Conservation (phyloP, 2,797 vertebrate genomes). For the Ciconia nigra region DNA sequence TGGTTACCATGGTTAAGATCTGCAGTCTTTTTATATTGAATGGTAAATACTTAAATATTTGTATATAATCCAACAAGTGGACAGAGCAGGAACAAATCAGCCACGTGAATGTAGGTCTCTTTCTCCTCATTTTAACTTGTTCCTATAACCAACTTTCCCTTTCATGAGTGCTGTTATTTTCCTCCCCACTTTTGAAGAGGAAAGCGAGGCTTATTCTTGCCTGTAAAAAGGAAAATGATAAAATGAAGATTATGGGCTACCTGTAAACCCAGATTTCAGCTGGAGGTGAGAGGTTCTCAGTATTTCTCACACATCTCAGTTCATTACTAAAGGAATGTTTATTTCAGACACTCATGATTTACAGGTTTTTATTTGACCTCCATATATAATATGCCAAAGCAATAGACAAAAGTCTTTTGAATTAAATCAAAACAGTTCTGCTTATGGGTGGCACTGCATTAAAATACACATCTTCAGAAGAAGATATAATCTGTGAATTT, state of each 20-base stretch:
- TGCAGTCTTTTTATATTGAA: neutral
- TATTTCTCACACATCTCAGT: neutral
- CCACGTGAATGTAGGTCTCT: neutral
- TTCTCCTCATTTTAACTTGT: neutral
- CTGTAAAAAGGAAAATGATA: neutral
- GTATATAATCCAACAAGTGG: neutral
- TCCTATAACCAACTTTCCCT: neutral
- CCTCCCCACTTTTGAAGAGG: neutral
- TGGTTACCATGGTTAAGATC: slow-evolving; percentile 5
- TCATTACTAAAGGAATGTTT: neutral
- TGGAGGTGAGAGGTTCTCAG: neutral
- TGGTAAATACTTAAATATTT: slow-evolving; percentile 6
- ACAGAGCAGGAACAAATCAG: neutral
- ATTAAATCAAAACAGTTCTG: neutral
- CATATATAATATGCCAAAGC: neutral
- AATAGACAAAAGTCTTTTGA: neutral
- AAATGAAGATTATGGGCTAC: neutral
- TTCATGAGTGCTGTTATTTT: neutral
- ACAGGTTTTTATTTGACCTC: neutral
- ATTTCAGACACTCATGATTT: neutral
- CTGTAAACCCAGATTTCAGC: neutral
- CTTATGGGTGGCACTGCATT: neutral
- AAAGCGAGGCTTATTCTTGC: neutral
- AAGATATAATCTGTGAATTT: neutral
- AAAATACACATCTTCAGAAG: neutral